A percentile compares a stretch with the other conserved stretches of the same genome.
These are phyloP conservation scores for Silvanus unidentatus DNA, from an alignment of 2,888 invertebrate genomes.

Conservation along the genomic window DNA sequence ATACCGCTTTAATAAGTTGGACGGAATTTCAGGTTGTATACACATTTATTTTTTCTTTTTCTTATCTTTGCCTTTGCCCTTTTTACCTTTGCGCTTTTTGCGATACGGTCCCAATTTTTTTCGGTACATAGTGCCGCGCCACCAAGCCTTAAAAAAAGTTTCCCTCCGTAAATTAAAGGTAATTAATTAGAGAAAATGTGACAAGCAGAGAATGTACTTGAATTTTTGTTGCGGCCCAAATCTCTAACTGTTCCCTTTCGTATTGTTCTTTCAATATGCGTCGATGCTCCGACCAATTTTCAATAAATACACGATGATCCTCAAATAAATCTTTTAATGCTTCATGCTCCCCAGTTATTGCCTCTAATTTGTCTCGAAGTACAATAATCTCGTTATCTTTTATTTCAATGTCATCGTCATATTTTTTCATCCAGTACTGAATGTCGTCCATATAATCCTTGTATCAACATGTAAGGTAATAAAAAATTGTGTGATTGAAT, in stretches of 20 bases:
- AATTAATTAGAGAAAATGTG: slow-evolving; percentile 4
- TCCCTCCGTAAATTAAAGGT: too few relatives aligned
- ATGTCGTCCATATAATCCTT: slow-evolving; percentile 33
- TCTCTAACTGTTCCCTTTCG: slow-evolving; percentile 14
- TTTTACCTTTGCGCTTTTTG: slow-evolving; percentile 26
- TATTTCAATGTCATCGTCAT: slow-evolving; percentile 33
- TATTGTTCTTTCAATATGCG: slow-evolving; percentile 23
- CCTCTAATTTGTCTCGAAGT: slow-evolving; percentile 26
- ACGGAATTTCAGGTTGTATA: slow-evolving; percentile 15
- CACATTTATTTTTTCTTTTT: slow-evolving; percentile 5
- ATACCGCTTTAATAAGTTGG: slow-evolving; percentile 22
- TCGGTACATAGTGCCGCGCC: slow-evolving; percentile 33
- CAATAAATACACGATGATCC: slow-evolving; percentile 25
- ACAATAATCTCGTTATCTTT: slow-evolving; percentile 27
- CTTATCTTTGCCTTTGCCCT: slow-evolving; percentile 15
- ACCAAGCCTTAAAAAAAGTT: slow-evolving; percentile 33
- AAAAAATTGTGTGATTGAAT: slow-evolving; percentile 3
- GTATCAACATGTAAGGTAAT: too few relatives aligned
- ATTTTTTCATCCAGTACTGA: slow-evolving; percentile 35
- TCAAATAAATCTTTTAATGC: slow-evolving; percentile 22
- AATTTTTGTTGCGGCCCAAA: slow-evolving; percentile 29
- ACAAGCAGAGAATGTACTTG: slow-evolving; percentile 20
- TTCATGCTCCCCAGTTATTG: slow-evolving; percentile 22
- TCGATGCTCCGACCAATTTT: slow-evolving; percentile 29
- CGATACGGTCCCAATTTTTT: slow-evolving; percentile 30